A percentile compares a stretch with the other conserved stretches of the same genome.
Conservation (phyloP, 2,888 invertebrate species). For the Marronus borbonicus region DNA sequence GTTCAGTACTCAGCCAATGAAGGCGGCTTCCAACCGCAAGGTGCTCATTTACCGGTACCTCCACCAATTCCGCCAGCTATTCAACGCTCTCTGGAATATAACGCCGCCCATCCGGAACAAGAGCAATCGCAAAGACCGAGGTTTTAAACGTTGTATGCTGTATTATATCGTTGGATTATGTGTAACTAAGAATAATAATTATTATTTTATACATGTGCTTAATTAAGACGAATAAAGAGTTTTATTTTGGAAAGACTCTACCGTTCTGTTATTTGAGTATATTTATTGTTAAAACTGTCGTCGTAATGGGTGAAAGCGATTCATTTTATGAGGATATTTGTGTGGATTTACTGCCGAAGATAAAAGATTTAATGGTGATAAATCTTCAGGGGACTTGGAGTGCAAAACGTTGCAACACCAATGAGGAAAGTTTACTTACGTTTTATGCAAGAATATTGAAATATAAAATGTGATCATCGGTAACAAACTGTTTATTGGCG, state of each 20-base stretch:
- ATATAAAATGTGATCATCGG: too few relatives aligned
- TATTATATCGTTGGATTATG: conserved; percentile 10
- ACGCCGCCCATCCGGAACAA: conserved; percentile 74
- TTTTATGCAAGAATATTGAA: too few relatives aligned
- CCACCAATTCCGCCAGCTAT: conserved; percentile 80
- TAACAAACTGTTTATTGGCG: too few relatives aligned
- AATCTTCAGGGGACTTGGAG: background rate
- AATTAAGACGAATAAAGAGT: conserved; percentile 41
- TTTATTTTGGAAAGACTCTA: conserved; percentile 9
- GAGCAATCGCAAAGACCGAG: conserved; percentile 47
- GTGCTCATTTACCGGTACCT: conserved; percentile 69
- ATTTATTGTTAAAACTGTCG: too few relatives aligned
- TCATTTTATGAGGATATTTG: background rate
- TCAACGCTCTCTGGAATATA: conserved; percentile 78
- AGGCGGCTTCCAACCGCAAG: conserved; percentile 79
- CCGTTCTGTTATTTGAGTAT: background rate
- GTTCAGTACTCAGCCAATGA: conserved; percentile 78
- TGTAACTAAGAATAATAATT: conserved; percentile 35
- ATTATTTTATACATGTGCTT: conserved; percentile 35
- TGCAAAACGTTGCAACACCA: too few relatives aligned
- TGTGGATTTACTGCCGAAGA: background rate
- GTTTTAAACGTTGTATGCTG: conserved; percentile 28
- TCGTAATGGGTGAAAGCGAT: background rate
- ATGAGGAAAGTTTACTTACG: too few relatives aligned
- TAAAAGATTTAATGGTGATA: background rate